A percentile compares a stretch with the other conserved stretches of the same genome.
Evolutionary conservation across 2,797 vertebrate species (phyloP).

Genomic region (Lagocephalus sceleratus): DNA sequence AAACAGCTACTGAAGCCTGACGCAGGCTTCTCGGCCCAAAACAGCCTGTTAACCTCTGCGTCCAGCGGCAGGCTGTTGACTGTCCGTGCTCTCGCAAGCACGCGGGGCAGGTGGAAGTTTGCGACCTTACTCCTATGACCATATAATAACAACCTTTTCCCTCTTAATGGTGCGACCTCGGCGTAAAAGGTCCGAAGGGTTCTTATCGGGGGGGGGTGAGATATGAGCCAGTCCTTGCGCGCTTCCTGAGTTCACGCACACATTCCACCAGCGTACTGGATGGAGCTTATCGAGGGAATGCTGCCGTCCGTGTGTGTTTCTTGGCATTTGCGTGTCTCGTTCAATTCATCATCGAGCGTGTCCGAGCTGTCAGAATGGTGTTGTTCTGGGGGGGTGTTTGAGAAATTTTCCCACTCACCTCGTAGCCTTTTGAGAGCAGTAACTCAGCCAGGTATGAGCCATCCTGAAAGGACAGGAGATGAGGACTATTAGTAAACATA

Average conservation of each 20-base stretch:
- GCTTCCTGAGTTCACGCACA: constrained; percentile 25
- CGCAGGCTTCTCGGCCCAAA: constrained; percentile 14
- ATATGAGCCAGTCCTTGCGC: constrained; percentile 29
- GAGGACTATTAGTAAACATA: constrained; percentile 10
- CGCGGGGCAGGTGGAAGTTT: constrained; percentile 24
- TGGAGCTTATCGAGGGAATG: constrained; percentile 70
- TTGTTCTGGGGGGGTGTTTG: no score
- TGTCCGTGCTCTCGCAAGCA: constrained; percentile 24
- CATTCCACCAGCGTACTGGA: constrained; percentile 37
- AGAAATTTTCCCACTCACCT: constrained; percentile 80
- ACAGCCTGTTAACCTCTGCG: constrained; percentile 32
- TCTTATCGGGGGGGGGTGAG: constrained; percentile 47
- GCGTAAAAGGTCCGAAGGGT: constrained; percentile 31
- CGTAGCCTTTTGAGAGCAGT: constrained; percentile 92
- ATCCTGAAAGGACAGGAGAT: constrained; percentile 82
- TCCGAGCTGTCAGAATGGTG: not conserved
- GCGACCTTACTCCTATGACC: constrained; percentile 26
- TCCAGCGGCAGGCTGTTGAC: constrained; percentile 24
- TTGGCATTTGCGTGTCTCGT: constrained; percentile 13
- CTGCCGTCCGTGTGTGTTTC: constrained; percentile 46
- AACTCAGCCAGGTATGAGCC: constrained; percentile 99
- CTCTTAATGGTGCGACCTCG: constrained; percentile 42
- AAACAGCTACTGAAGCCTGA: constrained; percentile 2
- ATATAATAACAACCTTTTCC: constrained; percentile 49
- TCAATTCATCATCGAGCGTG: not conserved